Percentiles rank a stretch among this genome's conserved stretches.
Evolutionary conservation across 2,888 invertebrate genomes (phyloP).

Genomic region (Aricia artaxerxes): DNA sequence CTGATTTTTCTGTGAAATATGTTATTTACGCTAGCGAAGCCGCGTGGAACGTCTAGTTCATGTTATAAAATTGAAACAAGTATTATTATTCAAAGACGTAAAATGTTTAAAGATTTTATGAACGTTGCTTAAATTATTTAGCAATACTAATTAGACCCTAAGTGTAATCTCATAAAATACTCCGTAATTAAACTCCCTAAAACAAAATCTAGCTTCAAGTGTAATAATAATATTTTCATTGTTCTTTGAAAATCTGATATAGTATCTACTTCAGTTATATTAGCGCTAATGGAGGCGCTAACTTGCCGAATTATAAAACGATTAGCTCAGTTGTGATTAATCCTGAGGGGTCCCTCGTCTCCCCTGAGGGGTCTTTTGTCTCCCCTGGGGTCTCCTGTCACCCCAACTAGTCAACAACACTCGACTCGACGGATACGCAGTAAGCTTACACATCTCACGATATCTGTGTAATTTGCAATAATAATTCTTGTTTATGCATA

Average conservation of each 20-base stretch:
- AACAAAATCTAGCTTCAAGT: background rate
- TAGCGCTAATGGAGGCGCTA: slow-evolving; percentile 8
- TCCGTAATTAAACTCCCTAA: background rate
- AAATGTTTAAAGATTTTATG: too few species aligned
- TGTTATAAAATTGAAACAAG: too few species aligned
- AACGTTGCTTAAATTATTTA: too few species aligned
- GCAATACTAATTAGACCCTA: too few species aligned
- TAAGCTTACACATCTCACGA: background rate
- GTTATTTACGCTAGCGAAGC: too few species aligned
- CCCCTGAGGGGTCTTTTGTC: background rate
- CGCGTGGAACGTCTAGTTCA: too few species aligned
- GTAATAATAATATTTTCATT: background rate
- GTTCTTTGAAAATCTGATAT: background rate
- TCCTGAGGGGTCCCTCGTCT: background rate
- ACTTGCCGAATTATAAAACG: slow-evolving; percentile 22
- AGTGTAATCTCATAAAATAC: background rate
- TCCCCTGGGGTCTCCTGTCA: background rate
- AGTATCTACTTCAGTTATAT: background rate
- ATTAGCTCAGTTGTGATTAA: slow-evolving; percentile 20
- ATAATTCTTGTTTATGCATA: background rate
- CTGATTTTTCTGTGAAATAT: too few species aligned
- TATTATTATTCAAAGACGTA: too few species aligned
- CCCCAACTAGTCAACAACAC: slow-evolving; percentile 1
- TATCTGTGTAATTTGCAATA: background rate
- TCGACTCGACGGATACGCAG: background rate